These are phyloP conservation scores for Oreochromis tanganicae DNA, from an alignment of 2,113 vertebrate species.

Conservation along the genomic window DNA sequence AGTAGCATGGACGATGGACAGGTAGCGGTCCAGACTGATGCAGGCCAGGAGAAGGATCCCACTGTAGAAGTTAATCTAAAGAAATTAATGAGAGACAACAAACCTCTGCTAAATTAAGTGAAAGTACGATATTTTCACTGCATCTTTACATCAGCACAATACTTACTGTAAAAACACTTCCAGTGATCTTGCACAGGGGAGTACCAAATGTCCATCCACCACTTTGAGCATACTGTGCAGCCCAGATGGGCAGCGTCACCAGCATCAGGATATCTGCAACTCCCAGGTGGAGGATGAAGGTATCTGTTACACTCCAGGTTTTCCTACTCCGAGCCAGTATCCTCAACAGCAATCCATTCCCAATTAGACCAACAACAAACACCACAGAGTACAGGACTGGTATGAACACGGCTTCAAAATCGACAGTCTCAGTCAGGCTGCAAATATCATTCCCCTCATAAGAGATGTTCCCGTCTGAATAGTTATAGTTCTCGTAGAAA, in stretches of 20 bases:
- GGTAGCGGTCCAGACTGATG: constrained; percentile 86
- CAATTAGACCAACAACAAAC: constrained; percentile 75
- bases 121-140: not conserved
- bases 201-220: constrained; percentile 76
- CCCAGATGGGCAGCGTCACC: constrained; percentile 80
- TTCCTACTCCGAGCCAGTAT: constrained; percentile 70
- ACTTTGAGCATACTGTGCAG: constrained; percentile 43
- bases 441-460: constrained; percentile 31
- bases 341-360: constrained; percentile 73
- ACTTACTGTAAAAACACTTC: not conserved
- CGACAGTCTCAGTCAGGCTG: not conserved
- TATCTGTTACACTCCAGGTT: constrained; percentile 76
- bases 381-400: constrained; percentile 74
- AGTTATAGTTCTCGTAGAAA: not conserved
- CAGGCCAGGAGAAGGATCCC: constrained; percentile 85
- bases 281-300: constrained; percentile 81
- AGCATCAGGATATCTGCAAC: constrained; percentile 79
- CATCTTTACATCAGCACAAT: not conserved
- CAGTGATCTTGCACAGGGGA: constrained; percentile 76
- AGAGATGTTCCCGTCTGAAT: fast-evolving
- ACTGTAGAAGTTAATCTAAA: constrained; percentile 84
- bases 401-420: constrained; percentile 71
- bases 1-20: constrained; percentile 85
- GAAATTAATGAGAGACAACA: not conserved
- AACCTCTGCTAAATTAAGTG: not conserved